Base-by-base conservation (phyloP, 2,113 vertebrate genomes). In the Eretmochelys imbricata region DNA sequence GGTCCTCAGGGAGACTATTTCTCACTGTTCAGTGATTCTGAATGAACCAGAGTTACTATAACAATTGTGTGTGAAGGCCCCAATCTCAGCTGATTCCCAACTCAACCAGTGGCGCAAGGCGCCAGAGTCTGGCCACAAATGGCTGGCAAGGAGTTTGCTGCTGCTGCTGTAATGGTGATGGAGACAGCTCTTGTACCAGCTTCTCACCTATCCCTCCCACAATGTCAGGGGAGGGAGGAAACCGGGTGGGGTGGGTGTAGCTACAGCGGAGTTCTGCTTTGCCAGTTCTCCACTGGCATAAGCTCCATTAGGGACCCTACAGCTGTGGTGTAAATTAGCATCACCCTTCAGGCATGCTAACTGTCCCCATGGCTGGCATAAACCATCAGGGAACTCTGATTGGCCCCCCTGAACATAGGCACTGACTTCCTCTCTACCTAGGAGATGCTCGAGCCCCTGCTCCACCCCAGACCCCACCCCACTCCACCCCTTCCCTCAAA, bases 271-370 rank as follows among this genome's bases (percentile, higher is more conserved):
- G 57, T 11, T 5, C 0, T 1, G 46, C 12, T 20, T 5, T 88
- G 48, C 2, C 20, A 9, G 4, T 55, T 86, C 31, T 69, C n/a
- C 51, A 90, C 35, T 85, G 2, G 0, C 5, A 4, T 0, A 35
- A 0, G 17, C 31, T 76, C 27, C 7, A 17, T 5, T 2, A 25
- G 48, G 20, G 48, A 4, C 22, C 84, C 5, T 59, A n/a, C 2
- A 0, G 57, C 46, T 83, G 75, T 29, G 62, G 16, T 22, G n/a
- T 75, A 75, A 42, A 75, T 75, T 75, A 75, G 69, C 3, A 5
- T 20, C 19, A 75, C 4, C 8, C n/a, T 42, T 42, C 69, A 7
- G 9, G 0, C 62, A 12, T 53, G 24, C n/a, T 22, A 38, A 54
- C 24, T 16, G n/a, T 82, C 51, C 3, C n/a, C 13, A 27, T 13